These are phyloP conservation scores for Centropus bengalensis DNA, from an alignment of 2,113 vertebrate species.

Conservation along the genomic window DNA sequence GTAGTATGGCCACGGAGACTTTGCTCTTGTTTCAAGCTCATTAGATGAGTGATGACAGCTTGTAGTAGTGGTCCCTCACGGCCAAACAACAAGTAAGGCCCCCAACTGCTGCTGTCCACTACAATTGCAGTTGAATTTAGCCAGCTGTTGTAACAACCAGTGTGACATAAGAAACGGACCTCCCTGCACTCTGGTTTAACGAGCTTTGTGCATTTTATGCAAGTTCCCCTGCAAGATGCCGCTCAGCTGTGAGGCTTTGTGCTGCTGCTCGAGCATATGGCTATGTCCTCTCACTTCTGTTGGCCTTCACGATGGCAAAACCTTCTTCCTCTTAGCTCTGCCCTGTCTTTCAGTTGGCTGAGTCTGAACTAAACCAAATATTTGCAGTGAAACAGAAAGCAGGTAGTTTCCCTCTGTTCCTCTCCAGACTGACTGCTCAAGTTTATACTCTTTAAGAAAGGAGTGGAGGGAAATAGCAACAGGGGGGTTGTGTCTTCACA, in stretches of 20 bases:
- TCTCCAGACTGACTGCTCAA: neutral
- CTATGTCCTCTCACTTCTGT: neutral
- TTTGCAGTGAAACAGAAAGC: neutral
- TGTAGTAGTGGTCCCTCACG: slow-evolving; percentile 6
- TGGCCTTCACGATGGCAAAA: neutral
- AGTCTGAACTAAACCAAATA: neutral
- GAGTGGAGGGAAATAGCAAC: neutral
- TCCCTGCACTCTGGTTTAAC: neutral
- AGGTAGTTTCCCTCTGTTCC: neutral
- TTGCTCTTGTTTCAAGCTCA: slow-evolving; percentile 60
- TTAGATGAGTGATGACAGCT: slow-evolving; percentile 71
- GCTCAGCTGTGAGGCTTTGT: neutral
- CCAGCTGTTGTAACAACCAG: slow-evolving; percentile 55
- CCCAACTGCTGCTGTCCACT: slow-evolving; percentile 64
- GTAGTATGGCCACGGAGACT: neutral
- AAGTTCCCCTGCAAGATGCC: neutral
- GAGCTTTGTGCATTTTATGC: neutral
- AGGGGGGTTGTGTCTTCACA: neutral
- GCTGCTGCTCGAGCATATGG: neutral
- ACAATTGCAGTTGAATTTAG: slow-evolving; percentile 12
- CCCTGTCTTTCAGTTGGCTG: neutral
- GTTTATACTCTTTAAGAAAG: neutral
- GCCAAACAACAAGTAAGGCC: slow-evolving; percentile 11
- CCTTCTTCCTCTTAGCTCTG: neutral
- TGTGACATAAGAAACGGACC: neutral